Evolutionary conservation across 2,113 vertebrate genomes (phyloP).

Genomic region (Ranitomeya imitator): DNA sequence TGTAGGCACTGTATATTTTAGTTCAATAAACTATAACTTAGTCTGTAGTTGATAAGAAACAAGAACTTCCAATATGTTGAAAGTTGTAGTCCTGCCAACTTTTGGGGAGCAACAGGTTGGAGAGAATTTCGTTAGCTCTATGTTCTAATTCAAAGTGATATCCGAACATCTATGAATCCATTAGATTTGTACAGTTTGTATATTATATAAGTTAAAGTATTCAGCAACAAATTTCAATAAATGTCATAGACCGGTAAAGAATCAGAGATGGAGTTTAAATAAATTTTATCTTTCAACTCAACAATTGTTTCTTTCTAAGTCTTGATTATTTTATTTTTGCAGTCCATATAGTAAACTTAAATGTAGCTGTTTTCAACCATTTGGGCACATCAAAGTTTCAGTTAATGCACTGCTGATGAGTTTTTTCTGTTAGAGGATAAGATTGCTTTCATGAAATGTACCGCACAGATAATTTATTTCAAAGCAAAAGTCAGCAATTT

Average conservation of each 20-base stretch:
- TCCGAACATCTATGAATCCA: not conserved
- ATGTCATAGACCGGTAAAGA: slow-evolving; percentile 61
- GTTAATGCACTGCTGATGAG: slow-evolving; percentile 17
- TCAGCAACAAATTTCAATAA: slow-evolving; percentile 63
- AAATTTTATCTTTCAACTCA: slow-evolving; percentile 13
- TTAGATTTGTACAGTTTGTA: not conserved
- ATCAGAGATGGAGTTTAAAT: not conserved
- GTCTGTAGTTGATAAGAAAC: not conserved
- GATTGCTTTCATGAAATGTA: slow-evolving; percentile 39
- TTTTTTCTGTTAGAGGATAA: slow-evolving; percentile 20
- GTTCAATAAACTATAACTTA: no score
- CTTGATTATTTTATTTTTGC: slow-evolving; percentile 21
- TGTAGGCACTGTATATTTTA: no score
- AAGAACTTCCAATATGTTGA: no score
- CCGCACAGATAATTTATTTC: slow-evolving; percentile 48
- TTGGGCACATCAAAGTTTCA: slow-evolving; percentile 23
- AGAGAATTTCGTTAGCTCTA: not conserved
- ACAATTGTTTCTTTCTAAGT: slow-evolving; percentile 5
- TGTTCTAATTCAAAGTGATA: not conserved
- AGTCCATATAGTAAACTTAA: slow-evolving; percentile 19
- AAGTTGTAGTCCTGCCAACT: no score
- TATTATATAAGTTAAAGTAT: not conserved
- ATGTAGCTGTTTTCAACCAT: not conserved
- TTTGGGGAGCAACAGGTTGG: no score
- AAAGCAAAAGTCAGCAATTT: slow-evolving; percentile 39